Evolutionary conservation across 2,113 vertebrate species (phyloP), one percentile per base, ranked within the genome.

Genomic region (Forbesichthys agassizii): DNA sequence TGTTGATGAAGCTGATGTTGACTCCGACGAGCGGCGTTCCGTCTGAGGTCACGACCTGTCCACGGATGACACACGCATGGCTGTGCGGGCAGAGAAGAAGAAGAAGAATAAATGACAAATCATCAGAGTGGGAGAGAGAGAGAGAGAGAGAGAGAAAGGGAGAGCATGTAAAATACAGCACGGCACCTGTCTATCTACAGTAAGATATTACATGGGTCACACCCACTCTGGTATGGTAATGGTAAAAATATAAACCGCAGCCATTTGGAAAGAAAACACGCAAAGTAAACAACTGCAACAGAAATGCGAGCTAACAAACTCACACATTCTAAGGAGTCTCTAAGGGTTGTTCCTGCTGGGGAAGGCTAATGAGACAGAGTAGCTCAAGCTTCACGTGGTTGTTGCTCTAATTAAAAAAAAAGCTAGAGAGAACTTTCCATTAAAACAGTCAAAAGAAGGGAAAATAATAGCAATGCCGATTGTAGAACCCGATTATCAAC

Each of bases 1-100:
- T 96, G 86, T 94, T 95, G 88, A 95, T 93, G 74, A 99, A 99
- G 75, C 96, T 99, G 93, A 99, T 95, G 90, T 98, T 98, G 79
- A 99, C 98, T 47, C 98, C 98, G n/a, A 99, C 97, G 61, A 99
- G 92, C 0, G 98, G 96, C 6, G 96, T 98, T 36, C 96, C 96
- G 20, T 99, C 98, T 0, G 96, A 96, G 0, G 97, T 99, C 81
- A 98, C 96, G 63, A 98, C 98, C 86, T 99, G 96, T 74, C 98
- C 98, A 71, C 98, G 95, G 57, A 99, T 98, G 67, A 99, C 98
- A 85, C 98, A 98, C 0, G 94, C 95, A 0, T 99, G 96, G 63
- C 98, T 99, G 90, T 14, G 47, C 0, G 65, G 16, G 48, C 74
- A 49, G 16, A 49, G 74, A 46, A 16, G 33, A 78, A 33, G 55